A percentile compares a stretch with the other conserved stretches of the same genome.
Conservation (phyloP, 2,888 invertebrate species). For the Gymnoscelis rufifasciata region DNA sequence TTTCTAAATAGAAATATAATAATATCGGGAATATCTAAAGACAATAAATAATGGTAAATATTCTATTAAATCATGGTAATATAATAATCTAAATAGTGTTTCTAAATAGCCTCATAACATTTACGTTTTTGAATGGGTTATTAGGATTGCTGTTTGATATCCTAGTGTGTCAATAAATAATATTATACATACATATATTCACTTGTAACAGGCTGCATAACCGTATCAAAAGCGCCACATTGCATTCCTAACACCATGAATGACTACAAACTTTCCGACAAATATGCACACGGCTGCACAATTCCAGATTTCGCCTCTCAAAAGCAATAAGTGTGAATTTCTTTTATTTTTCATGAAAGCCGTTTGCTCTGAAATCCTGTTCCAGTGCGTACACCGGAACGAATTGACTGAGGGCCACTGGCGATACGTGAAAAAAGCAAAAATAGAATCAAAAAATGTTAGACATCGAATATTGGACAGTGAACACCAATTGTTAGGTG, state of each 20-base stretch:
- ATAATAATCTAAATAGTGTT: too few relatives aligned
- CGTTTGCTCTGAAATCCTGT: constrained; percentile 42
- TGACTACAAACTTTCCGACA: background rate
- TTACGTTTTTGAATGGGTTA: too few relatives aligned
- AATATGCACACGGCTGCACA: constrained; percentile 3
- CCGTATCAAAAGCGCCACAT: too few relatives aligned
- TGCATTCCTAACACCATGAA: background rate
- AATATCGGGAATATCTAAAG: too few relatives aligned
- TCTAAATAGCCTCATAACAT: too few relatives aligned
- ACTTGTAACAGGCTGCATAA: too few relatives aligned
- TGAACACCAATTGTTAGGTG: constrained; percentile 10
- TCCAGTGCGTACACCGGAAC: constrained; percentile 47
- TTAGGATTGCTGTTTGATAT: too few relatives aligned
- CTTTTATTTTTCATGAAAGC: constrained; percentile 23
- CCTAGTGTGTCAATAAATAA: too few relatives aligned
- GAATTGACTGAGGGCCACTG: constrained; percentile 52
- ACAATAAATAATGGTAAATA: too few relatives aligned
- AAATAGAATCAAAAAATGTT: constrained; percentile 18
- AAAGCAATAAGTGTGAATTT: constrained; percentile 4
- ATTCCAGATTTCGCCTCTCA: constrained; percentile 5
- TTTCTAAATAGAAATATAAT: too few relatives aligned
- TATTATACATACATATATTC: too few relatives aligned
- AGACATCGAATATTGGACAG: constrained; percentile 13
- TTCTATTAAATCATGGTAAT: too few relatives aligned
- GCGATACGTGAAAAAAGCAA: constrained; percentile 16